Conservation (phyloP, 92 coral and sea anemone genomes). For the Porites rus region DNA sequence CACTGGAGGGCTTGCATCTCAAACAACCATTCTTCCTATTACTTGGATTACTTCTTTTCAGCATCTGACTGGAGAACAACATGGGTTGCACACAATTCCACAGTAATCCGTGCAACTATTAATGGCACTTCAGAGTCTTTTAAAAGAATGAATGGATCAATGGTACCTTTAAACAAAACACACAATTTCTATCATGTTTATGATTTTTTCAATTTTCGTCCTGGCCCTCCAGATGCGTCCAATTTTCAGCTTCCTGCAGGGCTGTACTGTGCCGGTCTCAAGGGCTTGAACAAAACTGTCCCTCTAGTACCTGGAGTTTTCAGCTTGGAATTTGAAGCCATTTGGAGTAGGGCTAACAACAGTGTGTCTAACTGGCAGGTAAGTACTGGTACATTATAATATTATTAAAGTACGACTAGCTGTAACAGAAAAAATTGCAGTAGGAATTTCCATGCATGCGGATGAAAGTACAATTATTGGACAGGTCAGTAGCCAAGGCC, state of each 20-base stretch:
- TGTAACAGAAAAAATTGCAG: too few species aligned
- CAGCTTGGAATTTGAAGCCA: constrained; percentile 61
- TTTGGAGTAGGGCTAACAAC: background rate
- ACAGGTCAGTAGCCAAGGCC: too few species aligned
- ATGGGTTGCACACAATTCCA: constrained; percentile 33
- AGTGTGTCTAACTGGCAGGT: constrained; percentile 38
- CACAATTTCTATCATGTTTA: constrained; percentile 73
- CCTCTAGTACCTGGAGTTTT: constrained; percentile 72
- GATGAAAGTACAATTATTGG: too few species aligned
- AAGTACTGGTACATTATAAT: background rate
- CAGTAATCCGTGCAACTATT: constrained; percentile 75
- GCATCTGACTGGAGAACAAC: constrained; percentile 68
- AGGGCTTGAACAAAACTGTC: constrained; percentile 47
- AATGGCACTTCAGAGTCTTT: constrained; percentile 60
- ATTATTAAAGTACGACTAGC: too few species aligned
- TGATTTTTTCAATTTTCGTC: constrained; percentile 78
- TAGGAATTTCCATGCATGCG: too few species aligned
- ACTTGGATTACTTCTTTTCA: constrained; percentile 77
- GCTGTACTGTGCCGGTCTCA: constrained; percentile 68
- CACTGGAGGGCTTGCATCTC: constrained; percentile 82
- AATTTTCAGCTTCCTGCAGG: constrained; percentile 77
- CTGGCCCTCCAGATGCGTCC: constrained; percentile 57
- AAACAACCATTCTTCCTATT: constrained; percentile 45
- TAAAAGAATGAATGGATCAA: background rate
- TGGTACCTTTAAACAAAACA: constrained; percentile 11